Conservation (phyloP, 2,797 vertebrate genomes). For the Brotula barbata region DNA sequence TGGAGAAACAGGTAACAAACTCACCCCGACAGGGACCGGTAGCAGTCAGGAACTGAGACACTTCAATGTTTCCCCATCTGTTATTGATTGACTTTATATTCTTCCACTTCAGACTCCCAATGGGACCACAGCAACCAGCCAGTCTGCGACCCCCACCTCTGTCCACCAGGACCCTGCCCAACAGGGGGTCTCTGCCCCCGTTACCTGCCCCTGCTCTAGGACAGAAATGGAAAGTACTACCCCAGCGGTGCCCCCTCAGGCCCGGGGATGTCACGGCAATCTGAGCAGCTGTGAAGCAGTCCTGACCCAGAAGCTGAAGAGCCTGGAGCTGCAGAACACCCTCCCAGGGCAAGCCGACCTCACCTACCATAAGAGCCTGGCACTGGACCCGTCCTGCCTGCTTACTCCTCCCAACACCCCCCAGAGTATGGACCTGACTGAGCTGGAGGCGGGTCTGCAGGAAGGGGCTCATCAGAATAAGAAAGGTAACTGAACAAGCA, state of each 20-base stretch:
- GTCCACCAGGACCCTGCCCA: slow-evolving; percentile 24
- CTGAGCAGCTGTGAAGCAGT: slow-evolving; percentile 78
- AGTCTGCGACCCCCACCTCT: slow-evolving; percentile 33
- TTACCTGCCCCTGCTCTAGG: slow-evolving; percentile 9
- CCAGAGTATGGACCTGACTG: slow-evolving; percentile 75
- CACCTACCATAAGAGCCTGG: slow-evolving; percentile 76
- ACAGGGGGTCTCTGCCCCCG: slow-evolving; percentile 22
- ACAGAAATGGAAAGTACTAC: not conserved
- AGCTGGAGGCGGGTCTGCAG: slow-evolving; percentile 70
- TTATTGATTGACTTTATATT: slow-evolving; percentile 38
- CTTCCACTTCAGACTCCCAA: slow-evolving; percentile 31
- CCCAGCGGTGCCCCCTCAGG: slow-evolving; percentile 29
- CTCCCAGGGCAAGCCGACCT: slow-evolving; percentile 67
- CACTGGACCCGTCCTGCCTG: slow-evolving; percentile 83
- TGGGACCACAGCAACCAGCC: slow-evolving; percentile 21
- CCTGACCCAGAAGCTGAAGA: slow-evolving; percentile 80
- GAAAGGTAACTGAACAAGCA: slow-evolving; percentile 64
- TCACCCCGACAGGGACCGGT: slow-evolving; percentile 1
- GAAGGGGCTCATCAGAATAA: slow-evolving; percentile 56
- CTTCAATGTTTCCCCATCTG: slow-evolving; percentile 40
- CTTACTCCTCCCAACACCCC: slow-evolving; percentile 84
- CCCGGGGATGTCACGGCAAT: slow-evolving; percentile 50
- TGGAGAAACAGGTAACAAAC: slow-evolving; percentile 63
- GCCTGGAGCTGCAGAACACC: slow-evolving; percentile 76
- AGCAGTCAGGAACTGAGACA: slow-evolving; percentile 22